Base-by-base conservation (phyloP, 92 coral and sea anemone genomes). In the Paragorgia papillata region DNA sequence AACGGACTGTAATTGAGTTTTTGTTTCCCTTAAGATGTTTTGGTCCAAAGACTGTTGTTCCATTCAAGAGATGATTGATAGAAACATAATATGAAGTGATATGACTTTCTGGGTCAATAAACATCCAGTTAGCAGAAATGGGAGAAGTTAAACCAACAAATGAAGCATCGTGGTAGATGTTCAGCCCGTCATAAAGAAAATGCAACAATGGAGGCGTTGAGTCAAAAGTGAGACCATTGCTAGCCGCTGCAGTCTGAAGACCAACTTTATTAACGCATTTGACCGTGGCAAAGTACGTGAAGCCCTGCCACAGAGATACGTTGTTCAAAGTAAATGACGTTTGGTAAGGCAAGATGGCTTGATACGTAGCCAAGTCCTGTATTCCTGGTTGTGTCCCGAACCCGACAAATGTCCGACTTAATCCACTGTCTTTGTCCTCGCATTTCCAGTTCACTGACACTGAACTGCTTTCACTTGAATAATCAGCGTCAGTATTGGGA, bases 341-440 rank as follows among this genome's bases (percentile, higher is more conserved):
- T 57, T 79, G 83, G 43, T 59, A 27, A 55, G 62, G 73, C 9
- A 82, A 78, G 0, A 91, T 57, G 17, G 24, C 26, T 24, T 84
- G 92, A 35, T 76, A 91, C 30, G 67, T 69, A 85, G 85, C 82
- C 29, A 91, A 83, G 57, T 89, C 89, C 13, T 79, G 49, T 43
- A 81, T 76, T 54, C 98, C 98, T 54, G 98, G 98, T 76, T 88
- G 92, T n/a, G 90, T 85, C 3, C 98, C 98, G 74, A 94, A 91
- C 28, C 87, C 94, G 48, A 91, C 66, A 43, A 79, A 79, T 27
- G 84, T 83, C 10, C 84, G 76, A 44, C 74, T 27, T 32, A 94
- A 44, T 24, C 83, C 73, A 34, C 97, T 91, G 58, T 94, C 90
- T 14, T 79, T 66, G 77, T 94, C 98, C 7, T 63, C 79, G 59